Evolutionary conservation across 2,797 vertebrate genomes (phyloP).

Genomic region (Echeneis naucrates): DNA sequence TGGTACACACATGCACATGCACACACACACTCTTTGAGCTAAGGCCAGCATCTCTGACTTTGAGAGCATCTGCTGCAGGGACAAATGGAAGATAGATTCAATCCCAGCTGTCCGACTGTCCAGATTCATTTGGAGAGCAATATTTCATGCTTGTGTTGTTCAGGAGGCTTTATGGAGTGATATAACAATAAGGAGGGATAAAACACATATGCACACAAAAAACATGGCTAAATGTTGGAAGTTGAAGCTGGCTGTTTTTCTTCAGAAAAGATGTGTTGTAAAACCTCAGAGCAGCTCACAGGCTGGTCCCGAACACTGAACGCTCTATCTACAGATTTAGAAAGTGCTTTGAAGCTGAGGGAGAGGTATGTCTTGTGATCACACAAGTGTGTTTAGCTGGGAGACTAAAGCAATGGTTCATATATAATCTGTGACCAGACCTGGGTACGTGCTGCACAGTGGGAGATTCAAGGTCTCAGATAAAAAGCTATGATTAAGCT

Average conservation of each 20-base stretch:
- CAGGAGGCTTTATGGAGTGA: neutral
- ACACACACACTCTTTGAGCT: slow-evolving; percentile 10
- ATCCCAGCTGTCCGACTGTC: slow-evolving; percentile 38
- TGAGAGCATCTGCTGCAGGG: slow-evolving; percentile 50
- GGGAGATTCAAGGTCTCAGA: too few species aligned
- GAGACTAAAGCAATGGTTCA: neutral
- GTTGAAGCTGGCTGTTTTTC: neutral
- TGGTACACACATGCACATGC: slow-evolving; percentile 7
- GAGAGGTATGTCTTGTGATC: slow-evolving; percentile 43
- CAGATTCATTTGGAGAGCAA: slow-evolving; percentile 25
- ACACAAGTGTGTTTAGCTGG: neutral
- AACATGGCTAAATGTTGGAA: neutral
- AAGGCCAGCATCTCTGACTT: slow-evolving; percentile 32
- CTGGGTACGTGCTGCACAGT: neutral
- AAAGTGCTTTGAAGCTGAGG: neutral
- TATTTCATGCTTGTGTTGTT: neutral
- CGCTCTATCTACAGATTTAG: slow-evolving; percentile 14
- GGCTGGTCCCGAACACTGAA: slow-evolving; percentile 9
- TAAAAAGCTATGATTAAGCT: neutral
- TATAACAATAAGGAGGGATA: neutral
- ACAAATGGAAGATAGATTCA: slow-evolving; percentile 44
- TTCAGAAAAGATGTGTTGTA: neutral
- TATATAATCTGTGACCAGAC: neutral
- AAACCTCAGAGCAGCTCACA: neutral
- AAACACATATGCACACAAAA: neutral